Evolutionary conservation across 2,113 vertebrate genomes (phyloP).

Genomic region (Scopus umbretta): DNA sequence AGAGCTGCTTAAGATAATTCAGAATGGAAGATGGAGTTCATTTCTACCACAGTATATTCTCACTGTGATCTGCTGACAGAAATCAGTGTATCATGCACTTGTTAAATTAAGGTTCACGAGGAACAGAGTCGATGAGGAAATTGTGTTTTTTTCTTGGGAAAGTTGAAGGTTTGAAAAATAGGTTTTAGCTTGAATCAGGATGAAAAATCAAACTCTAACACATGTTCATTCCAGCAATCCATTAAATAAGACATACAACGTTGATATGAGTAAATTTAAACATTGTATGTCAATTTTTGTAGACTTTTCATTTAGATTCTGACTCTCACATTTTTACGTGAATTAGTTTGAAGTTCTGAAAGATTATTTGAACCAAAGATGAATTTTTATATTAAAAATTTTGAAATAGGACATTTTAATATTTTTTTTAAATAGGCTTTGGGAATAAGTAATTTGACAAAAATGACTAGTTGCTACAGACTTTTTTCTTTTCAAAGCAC

Average conservation of each 20-base stretch:
- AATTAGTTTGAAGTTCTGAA: background rate
- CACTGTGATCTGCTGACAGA: slow-evolving; percentile 7
- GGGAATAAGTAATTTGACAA: background rate
- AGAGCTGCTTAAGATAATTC: slow-evolving; percentile 10
- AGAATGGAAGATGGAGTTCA: slow-evolving; percentile 4
- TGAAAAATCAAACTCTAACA: background rate
- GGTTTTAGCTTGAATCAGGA: background rate
- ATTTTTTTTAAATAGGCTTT: background rate
- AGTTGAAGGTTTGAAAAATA: background rate
- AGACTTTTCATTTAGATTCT: background rate
- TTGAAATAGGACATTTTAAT: background rate
- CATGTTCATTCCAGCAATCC: background rate
- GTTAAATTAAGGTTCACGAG: background rate
- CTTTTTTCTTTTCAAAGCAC: background rate
- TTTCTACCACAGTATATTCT: slow-evolving; percentile 11
- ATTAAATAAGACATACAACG: background rate
- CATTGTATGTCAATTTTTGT: background rate
- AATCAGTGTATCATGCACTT: background rate
- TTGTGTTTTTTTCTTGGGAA: background rate
- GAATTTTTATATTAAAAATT: background rate
- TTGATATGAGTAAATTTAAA: background rate
- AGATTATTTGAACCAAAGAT: background rate
- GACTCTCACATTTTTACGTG: background rate
- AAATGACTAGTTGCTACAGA: background rate
- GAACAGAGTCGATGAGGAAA: background rate